Base-by-base conservation (phyloP, 2,888 invertebrate genomes). In the Drosophila fungiperda region DNA sequence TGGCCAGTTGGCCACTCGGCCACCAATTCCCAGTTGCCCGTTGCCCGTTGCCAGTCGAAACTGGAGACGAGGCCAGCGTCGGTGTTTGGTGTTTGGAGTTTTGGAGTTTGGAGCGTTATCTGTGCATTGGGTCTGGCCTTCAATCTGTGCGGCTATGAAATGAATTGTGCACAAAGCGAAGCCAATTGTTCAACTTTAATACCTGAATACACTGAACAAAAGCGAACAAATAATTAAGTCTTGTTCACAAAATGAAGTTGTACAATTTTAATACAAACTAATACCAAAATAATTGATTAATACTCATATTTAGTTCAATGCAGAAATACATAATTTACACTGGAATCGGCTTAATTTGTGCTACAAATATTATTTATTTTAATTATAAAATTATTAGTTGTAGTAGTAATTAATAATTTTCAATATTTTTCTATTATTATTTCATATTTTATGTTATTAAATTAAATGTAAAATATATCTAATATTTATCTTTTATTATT, bases 41-140 rank as follows among this genome's bases (percentile, higher is more conserved):
- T 2, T 26, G 26, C 26, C 26, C n/a, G 45, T 23, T 60, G 49
- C 57, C 61, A 52, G 26, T 62, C 57, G 67, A 68, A 29, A 58
- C 60, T 59, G 75, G 50, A 59, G 76, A 59, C 62, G 64, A 59
- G 74, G 62, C 53, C 74, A 68, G 52, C 35, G 55, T 42, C 42
- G 48, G 36, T 52, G 64, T 50, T 49, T 69, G 45, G 7, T 7
- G 45, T 42, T 3, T 40, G 40, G n/a, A 38, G 38, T 17, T 0
- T n/a, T n/a, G 40, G n/a, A n/a, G 5, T 2, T 57, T 74, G 49
- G 33, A 63, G 77, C 68, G 65, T 76, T 80, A 78, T 85, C 81
- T 78, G 52, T 67, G 83, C 89, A 88, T 70, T 83, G 67, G 65
- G 69, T 67, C 68, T 73, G 83, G 89, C 83, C 83, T 88, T 84